phyloP scores from a whole-genome alignment of 1,140 invertebrate genomes.

The Ruditapes philippinarum region DNA sequence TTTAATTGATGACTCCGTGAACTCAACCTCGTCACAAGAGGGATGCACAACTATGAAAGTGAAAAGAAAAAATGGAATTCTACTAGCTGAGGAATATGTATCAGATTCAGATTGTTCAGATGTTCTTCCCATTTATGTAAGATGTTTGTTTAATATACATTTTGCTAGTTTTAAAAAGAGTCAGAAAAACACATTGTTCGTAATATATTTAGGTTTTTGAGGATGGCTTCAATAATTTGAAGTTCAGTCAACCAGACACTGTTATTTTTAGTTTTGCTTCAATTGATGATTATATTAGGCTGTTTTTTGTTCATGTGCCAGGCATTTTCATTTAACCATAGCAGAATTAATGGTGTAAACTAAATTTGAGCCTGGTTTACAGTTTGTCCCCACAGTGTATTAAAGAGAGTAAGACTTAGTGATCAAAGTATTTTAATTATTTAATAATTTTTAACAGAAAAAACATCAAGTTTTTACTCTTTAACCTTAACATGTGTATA shows the following conservation, averaged over 20 bases:
- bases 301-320: slow-evolving; percentile 1
- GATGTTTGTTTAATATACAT: background rate
- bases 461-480: background rate
- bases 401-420: background rate
- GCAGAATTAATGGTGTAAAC: background rate
- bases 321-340: background rate
- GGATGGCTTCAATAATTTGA: background rate
- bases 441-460: background rate
- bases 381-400: slow-evolving; percentile 1
- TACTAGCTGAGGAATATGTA: background rate
- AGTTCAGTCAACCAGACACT: slow-evolving; percentile 5
- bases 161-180: slow-evolving; percentile 8
- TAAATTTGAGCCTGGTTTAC: slow-evolving; percentile 7
- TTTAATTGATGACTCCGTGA: background rate
- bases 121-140: background rate
- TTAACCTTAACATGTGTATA: background rate
- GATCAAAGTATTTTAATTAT: background rate
- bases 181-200: background rate
- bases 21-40: background rate
- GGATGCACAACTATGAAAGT: background rate
- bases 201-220: slow-evolving; percentile 10
- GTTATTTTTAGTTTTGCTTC: slow-evolving; percentile 2
- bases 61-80: slow-evolving; percentile 3
- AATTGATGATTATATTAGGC: background rate
- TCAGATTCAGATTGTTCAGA: slow-evolving; percentile 5